Conservation (phyloP, 2,797 vertebrate genomes). For the Enteromius thamalakanensis region DNA sequence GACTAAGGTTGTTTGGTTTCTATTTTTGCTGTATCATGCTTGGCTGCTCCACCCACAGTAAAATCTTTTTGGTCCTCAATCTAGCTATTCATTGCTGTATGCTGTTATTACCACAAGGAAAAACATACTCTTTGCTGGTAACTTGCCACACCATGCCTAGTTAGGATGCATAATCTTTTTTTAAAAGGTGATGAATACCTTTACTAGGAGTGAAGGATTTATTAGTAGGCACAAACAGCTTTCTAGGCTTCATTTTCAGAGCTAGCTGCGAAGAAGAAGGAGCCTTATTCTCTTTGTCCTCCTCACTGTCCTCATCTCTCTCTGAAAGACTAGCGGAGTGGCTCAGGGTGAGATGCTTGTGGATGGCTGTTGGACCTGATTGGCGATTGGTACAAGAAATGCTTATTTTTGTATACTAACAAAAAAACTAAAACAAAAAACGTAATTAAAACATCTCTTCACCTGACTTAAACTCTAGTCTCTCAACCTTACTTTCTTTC, state of each 20-base stretch:
- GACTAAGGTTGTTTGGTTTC: neutral
- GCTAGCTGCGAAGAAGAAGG: slow-evolving; percentile 51
- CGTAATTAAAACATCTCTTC: slow-evolving; percentile 29
- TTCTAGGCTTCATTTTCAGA: slow-evolving; percentile 71
- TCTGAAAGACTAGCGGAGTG: slow-evolving; percentile 64
- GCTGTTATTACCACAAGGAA: neutral
- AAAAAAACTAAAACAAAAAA: neutral
- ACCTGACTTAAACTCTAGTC: slow-evolving; percentile 70
- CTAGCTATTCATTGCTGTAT: neutral
- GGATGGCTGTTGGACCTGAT: slow-evolving; percentile 65
- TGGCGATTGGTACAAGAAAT: neutral
- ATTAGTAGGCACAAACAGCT: slow-evolving; percentile 68
- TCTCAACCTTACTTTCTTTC: slow-evolving; percentile 24
- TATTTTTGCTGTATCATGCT: neutral
- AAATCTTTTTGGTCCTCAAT: neutral
- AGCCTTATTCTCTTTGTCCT: slow-evolving; percentile 55
- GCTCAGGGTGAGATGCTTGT: slow-evolving; percentile 72
- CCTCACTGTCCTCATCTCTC: slow-evolving; percentile 61
- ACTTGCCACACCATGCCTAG: neutral
- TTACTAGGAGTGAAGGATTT: slow-evolving; percentile 41
- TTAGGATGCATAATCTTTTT: neutral
- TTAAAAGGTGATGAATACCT: slow-evolving; percentile 25
- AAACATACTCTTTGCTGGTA: neutral
- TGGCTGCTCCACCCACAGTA: neutral
- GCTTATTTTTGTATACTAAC: neutral